Percentiles rank a stretch among this genome's conserved stretches.
Evolutionary conservation across 2,797 vertebrate species (phyloP).

Genomic region (Setipinna tenuifilis): DNA sequence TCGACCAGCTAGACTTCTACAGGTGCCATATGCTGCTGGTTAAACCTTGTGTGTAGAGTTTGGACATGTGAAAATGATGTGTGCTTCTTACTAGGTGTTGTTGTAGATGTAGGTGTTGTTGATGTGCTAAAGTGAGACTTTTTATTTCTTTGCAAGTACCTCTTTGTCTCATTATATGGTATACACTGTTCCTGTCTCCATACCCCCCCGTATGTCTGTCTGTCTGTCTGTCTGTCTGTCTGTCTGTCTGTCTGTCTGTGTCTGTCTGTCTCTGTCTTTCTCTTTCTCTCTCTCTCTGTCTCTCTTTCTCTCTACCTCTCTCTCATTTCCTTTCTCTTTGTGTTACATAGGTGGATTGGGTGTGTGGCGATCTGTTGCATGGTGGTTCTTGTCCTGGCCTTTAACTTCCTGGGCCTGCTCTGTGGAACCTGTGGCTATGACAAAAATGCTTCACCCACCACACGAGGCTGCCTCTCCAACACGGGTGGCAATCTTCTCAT

Average conservation of each 20-base stretch:
- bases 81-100: too few species aligned
- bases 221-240: background rate
- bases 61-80: background rate
- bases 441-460: conserved; percentile 87
- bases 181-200: background rate
- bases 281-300: background rate
- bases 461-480: conserved; percentile 91
- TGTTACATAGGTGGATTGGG: conserved; percentile 82
- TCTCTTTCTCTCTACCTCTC: background rate
- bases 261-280: too few species aligned
- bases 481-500: conserved; percentile 94
- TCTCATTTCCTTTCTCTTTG: background rate
- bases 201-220: background rate
- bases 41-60: background rate
- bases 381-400: conserved; percentile 84
- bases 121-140: background rate
- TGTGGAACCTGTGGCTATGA: conserved; percentile 89
- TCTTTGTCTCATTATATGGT: background rate
- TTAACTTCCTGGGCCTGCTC: conserved; percentile 87
- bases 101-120: background rate
- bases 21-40: conserved; percentile 71
- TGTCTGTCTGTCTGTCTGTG: too few species aligned
- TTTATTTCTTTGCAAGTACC: background rate
- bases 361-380: conserved; percentile 84
- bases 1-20: conserved; percentile 91